Base-by-base conservation (phyloP, 2,113 vertebrate species). In the Mohoua ochrocephala region DNA sequence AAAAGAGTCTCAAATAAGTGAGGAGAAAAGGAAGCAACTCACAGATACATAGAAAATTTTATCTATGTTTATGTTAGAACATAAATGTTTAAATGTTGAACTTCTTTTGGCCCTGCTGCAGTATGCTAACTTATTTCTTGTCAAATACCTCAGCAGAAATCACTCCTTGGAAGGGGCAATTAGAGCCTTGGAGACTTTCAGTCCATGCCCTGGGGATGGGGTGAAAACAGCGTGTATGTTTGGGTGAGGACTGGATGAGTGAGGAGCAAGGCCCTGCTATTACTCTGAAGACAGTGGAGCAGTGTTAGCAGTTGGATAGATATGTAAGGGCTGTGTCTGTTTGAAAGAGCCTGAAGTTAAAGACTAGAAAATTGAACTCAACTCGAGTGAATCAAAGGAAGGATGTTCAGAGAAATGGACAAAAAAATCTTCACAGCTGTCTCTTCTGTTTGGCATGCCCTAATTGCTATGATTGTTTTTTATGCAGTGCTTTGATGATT, bases 41-140 rank as follows among this genome's bases (percentile, higher is more conserved):
- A 77, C 23, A 76, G 70, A 92, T 47, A 87, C 73, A 79, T 30
- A 65, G 20, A 45, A 23, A 1, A 70, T 94, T 81, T 85, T 50
- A 93, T 85, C 94, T 94, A 0, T 93, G 81, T 93, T 94, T 95
- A 82, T 42, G 15, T 91, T 93, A 69, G 44, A 64, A 77, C 35
- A 35, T 61, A 95, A 96, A 61, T 67, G 75, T 95, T 96, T 96
- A 53, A 79, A 85, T 70, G 54, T 24, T 97, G 89, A 85, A 91
- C 87, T 93, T 88, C 53, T 93, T 37, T 64, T 91, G 81, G 74
- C 87, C 84, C 69, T 77, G 45, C n/a, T 82, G 53, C 60, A 79
- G 22, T 50, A 80, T 39, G 39, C 59, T 87, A 61, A 50, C 50
- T 67, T 87, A 73, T 50, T 85, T 92, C 67, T 81, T 63, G 59